Evolutionary conservation across 2,888 invertebrate species (phyloP), one percentile per base, ranked within the genome.

Genomic region (Metopia argyrocephala): DNA sequence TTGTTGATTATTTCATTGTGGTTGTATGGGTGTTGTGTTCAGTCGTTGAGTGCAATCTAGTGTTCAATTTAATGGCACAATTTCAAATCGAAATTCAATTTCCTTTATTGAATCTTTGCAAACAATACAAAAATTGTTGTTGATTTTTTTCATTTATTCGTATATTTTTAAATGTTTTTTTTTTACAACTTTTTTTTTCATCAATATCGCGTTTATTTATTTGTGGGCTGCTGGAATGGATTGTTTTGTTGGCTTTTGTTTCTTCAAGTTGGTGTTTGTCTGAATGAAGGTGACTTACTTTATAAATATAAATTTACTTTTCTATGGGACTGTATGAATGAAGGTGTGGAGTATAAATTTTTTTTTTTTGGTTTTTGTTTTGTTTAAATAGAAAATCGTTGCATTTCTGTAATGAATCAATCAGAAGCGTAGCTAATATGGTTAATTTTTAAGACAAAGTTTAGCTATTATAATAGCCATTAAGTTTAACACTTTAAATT

Each of bases 41-140:
- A 50, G 54, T 48, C 56, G 79, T 80, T 85, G 85, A 85, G 85
- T 85, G 85, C 85, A 84, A 85, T 85, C 82, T 85, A 84, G 82
- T 85, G 85, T 85, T 84, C 84, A 84, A 85, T 84, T 85, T 84
- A 85, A 84, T 84, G 84, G 84, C 84, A 79, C 84, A 82, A 83
- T 83, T 83, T 81, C 82, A 83, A 84, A 84, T 84, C 84, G 84
- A 84, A 84, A 84, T 83, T 82, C 84, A 83, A 84, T 84, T 84
- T 84, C 82, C 82, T 84, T 84, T 83, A 78, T 79, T 82, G 81
- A 81, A 81, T 78, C 81, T 78, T 78, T 9, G 45, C 78, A 74
- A 71, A 73, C 76, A 80, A 80, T 78, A 78, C 48, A 46, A 76
- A 57, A 54, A 48, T 25, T 52, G 15, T 61, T 66, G 70, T 71